These are phyloP conservation scores for Ursus arctos DNA, from an alignment of 2,113 vertebrate genomes.

Conservation along the genomic window DNA sequence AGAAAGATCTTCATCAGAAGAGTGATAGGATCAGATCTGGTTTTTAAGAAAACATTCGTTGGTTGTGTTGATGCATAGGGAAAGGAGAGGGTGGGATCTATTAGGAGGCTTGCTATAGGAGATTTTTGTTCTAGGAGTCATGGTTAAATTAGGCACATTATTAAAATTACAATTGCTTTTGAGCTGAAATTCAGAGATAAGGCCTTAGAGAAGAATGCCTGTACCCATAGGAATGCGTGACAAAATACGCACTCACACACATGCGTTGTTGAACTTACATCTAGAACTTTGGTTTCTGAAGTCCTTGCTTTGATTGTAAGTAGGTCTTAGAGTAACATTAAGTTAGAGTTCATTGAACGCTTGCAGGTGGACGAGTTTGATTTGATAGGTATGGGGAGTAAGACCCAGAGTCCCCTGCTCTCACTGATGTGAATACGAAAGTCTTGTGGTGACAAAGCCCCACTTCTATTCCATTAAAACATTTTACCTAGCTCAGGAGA, in stretches of 20 bases:
- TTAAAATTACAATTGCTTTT: background rate
- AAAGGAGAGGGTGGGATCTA: background rate
- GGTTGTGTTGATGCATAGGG: background rate
- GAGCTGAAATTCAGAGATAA: conserved; percentile 33
- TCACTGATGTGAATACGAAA: background rate
- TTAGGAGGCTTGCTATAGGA: background rate
- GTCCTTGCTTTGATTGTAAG: background rate
- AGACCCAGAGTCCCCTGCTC: background rate
- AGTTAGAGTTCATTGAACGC: background rate
- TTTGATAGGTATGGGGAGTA: background rate
- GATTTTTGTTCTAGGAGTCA: background rate
- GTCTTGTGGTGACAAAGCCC: background rate
- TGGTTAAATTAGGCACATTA: conserved; percentile 1
- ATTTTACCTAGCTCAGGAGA: background rate
- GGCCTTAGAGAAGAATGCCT: background rate
- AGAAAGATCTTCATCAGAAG: background rate
- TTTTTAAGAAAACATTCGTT: background rate
- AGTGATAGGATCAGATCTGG: background rate
- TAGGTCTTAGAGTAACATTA: background rate
- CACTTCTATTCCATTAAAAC: background rate
- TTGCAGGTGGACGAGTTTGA: background rate
- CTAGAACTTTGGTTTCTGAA: background rate
- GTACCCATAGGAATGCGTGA: background rate
- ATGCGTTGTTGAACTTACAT: background rate
- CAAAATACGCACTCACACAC: background rate